These are phyloP conservation scores for Lordiphosa andalusiaca DNA, from an alignment of 2,888 invertebrate genomes.

Conservation along the genomic window DNA sequence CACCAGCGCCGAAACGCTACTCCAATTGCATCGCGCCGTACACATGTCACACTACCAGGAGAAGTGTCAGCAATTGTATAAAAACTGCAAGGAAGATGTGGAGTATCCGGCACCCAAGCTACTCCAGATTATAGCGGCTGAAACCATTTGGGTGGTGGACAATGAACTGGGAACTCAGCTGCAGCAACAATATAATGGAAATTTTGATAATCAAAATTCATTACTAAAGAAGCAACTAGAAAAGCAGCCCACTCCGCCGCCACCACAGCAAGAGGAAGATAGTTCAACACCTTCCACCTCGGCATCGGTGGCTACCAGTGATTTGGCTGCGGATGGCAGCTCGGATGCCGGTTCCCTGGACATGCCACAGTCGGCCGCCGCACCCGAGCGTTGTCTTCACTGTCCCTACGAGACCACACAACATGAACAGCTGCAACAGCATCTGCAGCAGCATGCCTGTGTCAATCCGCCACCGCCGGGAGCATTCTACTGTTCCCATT, in stretches of 20 bases:
- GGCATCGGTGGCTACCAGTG: slow-evolving; percentile 75
- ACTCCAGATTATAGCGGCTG: slow-evolving; percentile 78
- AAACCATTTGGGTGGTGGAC: slow-evolving; percentile 79
- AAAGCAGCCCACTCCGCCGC: slow-evolving; percentile 44
- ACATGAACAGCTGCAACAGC: slow-evolving; percentile 87
- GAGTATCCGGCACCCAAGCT: slow-evolving; percentile 85
- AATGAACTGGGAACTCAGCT: slow-evolving; percentile 66
- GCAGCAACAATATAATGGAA: slow-evolving; percentile 38
- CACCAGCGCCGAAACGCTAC: slow-evolving; percentile 85
- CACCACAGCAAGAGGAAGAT: slow-evolving; percentile 39
- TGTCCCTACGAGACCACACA: slow-evolving; percentile 91
- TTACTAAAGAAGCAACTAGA: slow-evolving; percentile 78
- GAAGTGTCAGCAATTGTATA: slow-evolving; percentile 86
- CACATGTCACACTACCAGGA: slow-evolving; percentile 90
- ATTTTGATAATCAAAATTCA: slow-evolving; percentile 69
- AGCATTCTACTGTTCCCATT: slow-evolving; percentile 88
- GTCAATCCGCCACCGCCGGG: slow-evolving; percentile 75
- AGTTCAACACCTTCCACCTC: slow-evolving; percentile 70
- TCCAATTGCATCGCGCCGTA: slow-evolving; percentile 86
- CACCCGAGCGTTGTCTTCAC: slow-evolving; percentile 83
- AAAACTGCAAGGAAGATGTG: slow-evolving; percentile 84
- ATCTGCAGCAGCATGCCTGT: slow-evolving; percentile 87
- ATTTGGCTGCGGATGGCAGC: slow-evolving; percentile 65
- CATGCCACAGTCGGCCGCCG: slow-evolving; percentile 46
- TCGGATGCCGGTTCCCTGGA: slow-evolving; percentile 66